Evolutionary conservation across 2,888 invertebrate species (phyloP), one percentile per base, ranked within the genome.

Genomic region (Megastigmus dorsalis): DNA sequence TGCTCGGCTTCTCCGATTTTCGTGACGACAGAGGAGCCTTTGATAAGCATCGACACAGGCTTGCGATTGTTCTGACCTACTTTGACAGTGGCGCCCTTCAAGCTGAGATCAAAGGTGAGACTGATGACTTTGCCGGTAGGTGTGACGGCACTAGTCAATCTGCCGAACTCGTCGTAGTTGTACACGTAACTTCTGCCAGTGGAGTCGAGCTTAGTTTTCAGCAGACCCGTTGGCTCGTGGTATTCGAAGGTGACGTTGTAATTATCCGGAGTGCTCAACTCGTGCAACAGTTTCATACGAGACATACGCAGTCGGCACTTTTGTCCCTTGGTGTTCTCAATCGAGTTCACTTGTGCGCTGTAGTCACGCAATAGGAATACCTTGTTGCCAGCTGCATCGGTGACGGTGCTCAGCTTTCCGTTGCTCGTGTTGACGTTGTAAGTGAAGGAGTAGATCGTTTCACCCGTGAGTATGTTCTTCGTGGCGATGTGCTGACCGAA

Each of bases 341-440:
- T 97, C 0, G 97, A 97, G 83, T 97, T 97, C 0, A 97, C 97
- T 81, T 95, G 94, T 73, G 94, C 94, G 5, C 95, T 94, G 84
- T 95, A 95, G 84, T 96, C 95, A 33, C 95, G 90, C 9, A 95
- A 88, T 13, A 95, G 86, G 89, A 95, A 95, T 0, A 95, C 95
- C 88, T 95, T 95, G 84, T 96, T 96, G 59, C 97, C 96, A 3
- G 97, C 96, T 0, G 97, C 95, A 84, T 98, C 98, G 0, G 96
- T 96, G 0, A 99, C 97, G 0, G 96, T 95, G 83, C 95, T 96
- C 20, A 99, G 90, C 85, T 97, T 97, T 0, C 98, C 98, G 84
- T 97, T 97, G 83, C 96, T 97, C 0, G 98, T 98, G 85, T 98
- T 98, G 0, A 98, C 97, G 80, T 97, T 97, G 89, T 99, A 99